Evolutionary conservation across 2,113 vertebrate species (phyloP), one percentile per base, ranked within the genome.

Genomic region (Cyprinodon brontotheroides): DNA sequence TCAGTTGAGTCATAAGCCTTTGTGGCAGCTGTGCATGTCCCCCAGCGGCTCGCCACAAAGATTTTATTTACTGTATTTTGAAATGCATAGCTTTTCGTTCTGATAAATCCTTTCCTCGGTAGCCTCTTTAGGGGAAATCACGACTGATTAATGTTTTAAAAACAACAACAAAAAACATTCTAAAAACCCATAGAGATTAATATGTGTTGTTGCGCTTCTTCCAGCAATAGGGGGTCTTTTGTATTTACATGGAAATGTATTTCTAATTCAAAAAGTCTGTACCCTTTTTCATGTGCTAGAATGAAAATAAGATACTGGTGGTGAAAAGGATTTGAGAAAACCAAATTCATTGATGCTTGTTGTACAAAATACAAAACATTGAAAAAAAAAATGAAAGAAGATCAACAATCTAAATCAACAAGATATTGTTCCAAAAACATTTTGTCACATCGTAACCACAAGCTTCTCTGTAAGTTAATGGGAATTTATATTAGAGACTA

Each of bases 51-150:
- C 78, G 77, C 71, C 67, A 59, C 59, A 61, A 90, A 79, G 77
- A 85, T 84, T 79, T 89, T 87, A 79, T 78, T n/a, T n/a, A 85
- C 81, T 85, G 87, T 89, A 91, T 93, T 93, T 94, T 91, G 88
- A 94, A 93, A 94, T 93, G 92, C 91, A 93, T 91, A 92, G 92
- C 83, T 92, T n/a, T n/a, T n/a, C n/a, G n/a, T n/a, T n/a, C n/a
- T n/a, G n/a, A n/a, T n/a, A n/a, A n/a, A 90, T 87, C 89, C 86
- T 83, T 87, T 81, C 83, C 83, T 79, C 79, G 78, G 75, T 53
- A 63, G 86, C 89, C 88, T 81, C n/a, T n/a, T n/a, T 86, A 0
- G 72, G 90, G 92, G 87, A 92, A 91, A 92, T 90, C 88, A 93
- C 80, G 83, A 89, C 85, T 81, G 83, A 80, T 82, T 82, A 84